Percentiles rank a stretch among this genome's conserved stretches.
Conservation (phyloP, 1,140 invertebrate genomes). For the Ericerus pela region DNA sequence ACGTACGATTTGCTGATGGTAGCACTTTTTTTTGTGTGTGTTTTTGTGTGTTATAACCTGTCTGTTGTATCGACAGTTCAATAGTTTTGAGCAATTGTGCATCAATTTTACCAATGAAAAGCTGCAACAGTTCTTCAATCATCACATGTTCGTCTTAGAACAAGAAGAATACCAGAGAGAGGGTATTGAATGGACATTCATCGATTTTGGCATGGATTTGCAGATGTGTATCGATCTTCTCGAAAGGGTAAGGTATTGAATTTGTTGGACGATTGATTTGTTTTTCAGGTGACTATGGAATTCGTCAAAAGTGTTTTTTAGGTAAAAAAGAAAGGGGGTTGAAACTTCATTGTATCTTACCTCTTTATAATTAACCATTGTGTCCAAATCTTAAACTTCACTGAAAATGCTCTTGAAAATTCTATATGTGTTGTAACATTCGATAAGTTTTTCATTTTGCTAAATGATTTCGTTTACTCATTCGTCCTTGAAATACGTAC, state of each 20-base stretch:
- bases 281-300: not conserved
- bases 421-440: no score
- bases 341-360: not conserved
- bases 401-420: no score
- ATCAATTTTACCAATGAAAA: slow-evolving; percentile 99
- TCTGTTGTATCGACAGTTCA: slow-evolving; percentile 51
- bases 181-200: slow-evolving; percentile 97
- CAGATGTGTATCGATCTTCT: slow-evolving; percentile 96
- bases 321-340: no score
- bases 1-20: not conserved
- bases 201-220: slow-evolving; percentile 99
- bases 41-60: not conserved
- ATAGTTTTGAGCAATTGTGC: slow-evolving; percentile 99
- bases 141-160: slow-evolving; percentile 99
- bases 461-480: no score
- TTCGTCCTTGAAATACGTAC: no score
- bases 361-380: not conserved
- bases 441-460: no score
- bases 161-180: slow-evolving; percentile 98
- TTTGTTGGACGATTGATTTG: not conserved
- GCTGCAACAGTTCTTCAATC: slow-evolving; percentile 99
- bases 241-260: slow-evolving; percentile 68
- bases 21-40: not conserved
- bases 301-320: not conserved
- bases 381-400: no score